Evolutionary conservation across 2,797 vertebrate species (phyloP).

Genomic region (Protosalanx chinensis): DNA sequence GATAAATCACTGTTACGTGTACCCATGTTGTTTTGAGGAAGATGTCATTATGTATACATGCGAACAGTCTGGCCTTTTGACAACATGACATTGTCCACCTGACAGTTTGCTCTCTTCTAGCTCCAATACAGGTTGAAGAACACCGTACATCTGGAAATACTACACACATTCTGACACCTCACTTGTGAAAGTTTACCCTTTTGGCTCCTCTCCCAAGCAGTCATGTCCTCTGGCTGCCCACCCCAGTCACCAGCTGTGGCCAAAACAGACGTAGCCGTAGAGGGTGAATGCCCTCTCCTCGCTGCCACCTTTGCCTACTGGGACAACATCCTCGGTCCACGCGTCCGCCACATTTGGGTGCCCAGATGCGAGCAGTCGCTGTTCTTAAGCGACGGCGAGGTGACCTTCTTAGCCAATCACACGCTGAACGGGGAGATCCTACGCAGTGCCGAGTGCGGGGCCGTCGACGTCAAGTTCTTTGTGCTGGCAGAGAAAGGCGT

Average conservation of each 20-base stretch:
- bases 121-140: conserved; percentile 23
- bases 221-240: conserved; percentile 86
- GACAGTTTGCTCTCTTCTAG: conserved; percentile 9
- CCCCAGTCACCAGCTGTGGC: conserved; percentile 95
- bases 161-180: not conserved
- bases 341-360: conserved; percentile 94
- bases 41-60: too few species aligned
- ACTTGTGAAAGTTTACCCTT: not conserved
- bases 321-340: conserved; percentile 97
- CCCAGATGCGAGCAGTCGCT: conserved; percentile 84
- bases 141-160: not conserved
- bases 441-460: conserved; percentile 92
- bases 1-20: not conserved
- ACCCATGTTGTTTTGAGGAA: too few species aligned
- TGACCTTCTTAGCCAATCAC: conserved; percentile 96
- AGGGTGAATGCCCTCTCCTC: conserved; percentile 87
- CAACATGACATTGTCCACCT: not conserved
- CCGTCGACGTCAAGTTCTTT: conserved; percentile 97
- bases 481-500: conserved; percentile 95
- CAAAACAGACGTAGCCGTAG: conserved; percentile 87
- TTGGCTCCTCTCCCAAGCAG: conserved; percentile 9
- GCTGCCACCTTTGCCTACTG: conserved; percentile 98
- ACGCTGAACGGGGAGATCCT: conserved; percentile 97
- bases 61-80: not conserved
- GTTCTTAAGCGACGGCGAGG: conserved; percentile 89